Percentiles rank a stretch among this genome's conserved stretches.
phyloP scores from a whole-genome alignment of 2,888 invertebrate genomes.

The Parascotia fuliginaria region DNA sequence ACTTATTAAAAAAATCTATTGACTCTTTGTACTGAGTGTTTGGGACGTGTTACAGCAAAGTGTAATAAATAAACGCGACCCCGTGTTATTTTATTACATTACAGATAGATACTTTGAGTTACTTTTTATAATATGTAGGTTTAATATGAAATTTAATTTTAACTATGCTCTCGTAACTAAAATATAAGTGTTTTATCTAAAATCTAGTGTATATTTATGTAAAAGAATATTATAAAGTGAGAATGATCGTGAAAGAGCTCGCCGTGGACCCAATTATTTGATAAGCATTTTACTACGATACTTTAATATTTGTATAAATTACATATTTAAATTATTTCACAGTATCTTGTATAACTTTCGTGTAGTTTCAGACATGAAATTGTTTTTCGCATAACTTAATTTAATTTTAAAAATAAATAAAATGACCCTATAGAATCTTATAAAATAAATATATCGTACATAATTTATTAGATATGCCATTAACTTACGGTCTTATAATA shows the following conservation, averaged over 20 bases:
- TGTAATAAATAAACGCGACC: neutral
- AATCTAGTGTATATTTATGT: neutral
- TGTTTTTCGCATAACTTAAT: neutral
- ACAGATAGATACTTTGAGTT: neutral
- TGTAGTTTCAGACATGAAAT: no score
- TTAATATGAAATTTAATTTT: neutral
- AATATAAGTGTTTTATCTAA: neutral
- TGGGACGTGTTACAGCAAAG: conserved; percentile 46
- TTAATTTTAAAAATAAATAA: neutral
- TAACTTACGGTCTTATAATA: neutral
- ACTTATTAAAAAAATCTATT: conserved; percentile 78
- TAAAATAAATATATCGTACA: neutral
- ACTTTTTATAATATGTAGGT: neutral
- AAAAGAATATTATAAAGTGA: neutral
- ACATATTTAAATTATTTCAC: no score
- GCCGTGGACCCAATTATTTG: no score
- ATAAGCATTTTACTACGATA: no score
- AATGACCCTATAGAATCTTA: neutral
- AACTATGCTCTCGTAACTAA: neutral
- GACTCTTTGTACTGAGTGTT: conserved; percentile 66
- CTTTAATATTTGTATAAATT: no score
- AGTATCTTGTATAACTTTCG: no score
- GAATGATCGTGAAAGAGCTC: no score
- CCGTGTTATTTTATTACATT: neutral
- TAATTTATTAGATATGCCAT: neutral